A percentile compares a stretch with the other conserved stretches of the same genome.
These are phyloP conservation scores for Aptenodytes patagonicus DNA, from an alignment of 2,113 vertebrate genomes.

Conservation along the genomic window DNA sequence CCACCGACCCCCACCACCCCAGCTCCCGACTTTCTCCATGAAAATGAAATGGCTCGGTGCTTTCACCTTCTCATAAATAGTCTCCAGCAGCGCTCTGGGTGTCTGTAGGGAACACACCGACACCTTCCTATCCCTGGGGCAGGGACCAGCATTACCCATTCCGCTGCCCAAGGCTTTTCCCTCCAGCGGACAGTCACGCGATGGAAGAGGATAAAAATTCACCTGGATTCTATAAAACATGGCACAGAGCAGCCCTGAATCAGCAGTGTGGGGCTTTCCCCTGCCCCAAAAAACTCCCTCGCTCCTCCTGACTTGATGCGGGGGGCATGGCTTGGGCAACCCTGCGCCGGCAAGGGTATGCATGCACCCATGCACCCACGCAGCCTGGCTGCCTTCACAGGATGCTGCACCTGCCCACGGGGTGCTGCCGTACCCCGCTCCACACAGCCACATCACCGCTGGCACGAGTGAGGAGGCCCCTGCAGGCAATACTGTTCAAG, in stretches of 20 bases:
- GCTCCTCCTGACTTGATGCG: fast-evolving
- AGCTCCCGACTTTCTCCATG: not conserved
- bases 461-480: not conserved
- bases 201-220: not conserved
- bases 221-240: not conserved
- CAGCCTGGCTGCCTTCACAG: fast-evolving
- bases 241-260: not conserved
- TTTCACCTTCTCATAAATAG: not conserved
- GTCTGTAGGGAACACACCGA: not conserved
- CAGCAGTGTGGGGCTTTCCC: not conserved
- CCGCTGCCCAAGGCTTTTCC: not conserved
- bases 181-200: fast-evolving
- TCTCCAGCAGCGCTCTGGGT: not conserved
- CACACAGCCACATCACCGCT: fast-evolving
- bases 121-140: no score
- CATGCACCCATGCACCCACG: fast-evolving
- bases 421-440: fast-evolving
- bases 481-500: not conserved
- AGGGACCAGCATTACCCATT: not conserved
- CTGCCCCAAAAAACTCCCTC: not conserved
- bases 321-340: fast-evolving
- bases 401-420: fast-evolving
- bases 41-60: not conserved
- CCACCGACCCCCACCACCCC: fast-evolving
- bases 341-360: fast-evolving